phyloP scores from a whole-genome alignment of 2,113 vertebrate species.

The Verasper variegatus region DNA sequence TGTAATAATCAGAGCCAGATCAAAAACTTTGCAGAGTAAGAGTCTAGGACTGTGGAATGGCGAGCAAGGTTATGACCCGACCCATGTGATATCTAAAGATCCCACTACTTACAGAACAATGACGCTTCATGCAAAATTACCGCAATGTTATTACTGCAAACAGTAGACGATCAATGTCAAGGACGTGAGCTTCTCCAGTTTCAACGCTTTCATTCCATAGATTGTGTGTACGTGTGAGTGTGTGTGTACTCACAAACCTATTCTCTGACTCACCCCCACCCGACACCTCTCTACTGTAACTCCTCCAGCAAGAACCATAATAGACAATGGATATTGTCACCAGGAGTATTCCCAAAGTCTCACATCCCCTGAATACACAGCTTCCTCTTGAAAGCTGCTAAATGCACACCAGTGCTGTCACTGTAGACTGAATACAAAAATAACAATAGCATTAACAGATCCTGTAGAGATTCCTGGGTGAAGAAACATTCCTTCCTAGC shows the following conservation, averaged over 20 bases:
- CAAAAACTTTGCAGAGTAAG: neutral
- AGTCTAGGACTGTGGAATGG: too few species aligned
- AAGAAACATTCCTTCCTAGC: constrained; percentile 26
- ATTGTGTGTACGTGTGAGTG: neutral
- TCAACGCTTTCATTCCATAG: constrained; percentile 35
- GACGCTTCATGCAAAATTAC: neutral
- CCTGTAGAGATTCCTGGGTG: constrained; percentile 7
- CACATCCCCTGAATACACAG: constrained; percentile 8
- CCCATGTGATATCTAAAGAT: neutral
- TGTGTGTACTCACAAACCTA: constrained; percentile 11
- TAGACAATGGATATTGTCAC: constrained; percentile 65
- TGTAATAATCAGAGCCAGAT: neutral
- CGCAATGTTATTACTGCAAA: neutral
- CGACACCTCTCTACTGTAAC: constrained; percentile 45
- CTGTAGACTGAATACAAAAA: constrained; percentile 6
- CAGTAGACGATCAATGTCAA: neutral
- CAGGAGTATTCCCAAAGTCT: constrained; percentile 31
- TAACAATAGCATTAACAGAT: constrained; percentile 27
- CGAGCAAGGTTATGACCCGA: neutral
- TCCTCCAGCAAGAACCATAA: constrained; percentile 45
- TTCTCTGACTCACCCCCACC: constrained; percentile 62
- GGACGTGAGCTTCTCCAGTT: constrained; percentile 37
- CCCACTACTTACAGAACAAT: neutral
- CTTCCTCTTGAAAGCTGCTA: neutral
- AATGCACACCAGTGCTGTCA: constrained; percentile 1